Evolutionary conservation across 1,140 invertebrate species (phyloP), one percentile per base, ranked within the genome.

Genomic region (Penaeus chinensis): DNA sequence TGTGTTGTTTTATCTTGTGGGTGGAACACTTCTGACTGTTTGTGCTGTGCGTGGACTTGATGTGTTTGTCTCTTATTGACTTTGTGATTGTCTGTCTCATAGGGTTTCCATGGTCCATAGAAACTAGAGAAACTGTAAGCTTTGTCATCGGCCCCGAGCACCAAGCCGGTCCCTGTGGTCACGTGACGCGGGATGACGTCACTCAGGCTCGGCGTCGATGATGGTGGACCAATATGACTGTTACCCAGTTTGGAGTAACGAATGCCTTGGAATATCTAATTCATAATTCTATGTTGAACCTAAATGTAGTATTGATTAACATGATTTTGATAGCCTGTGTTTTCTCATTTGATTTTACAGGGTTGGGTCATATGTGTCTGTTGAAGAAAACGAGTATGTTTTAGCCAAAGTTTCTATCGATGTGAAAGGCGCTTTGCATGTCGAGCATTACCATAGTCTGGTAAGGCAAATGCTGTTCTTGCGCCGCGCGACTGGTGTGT

Each of bases 51-150:
- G 86, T 87, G 86, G 78, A 76, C 66, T 87, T 87, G 81, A 87
- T 87, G 86, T 87, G 80, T 82, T 87, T 81, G 80, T 87, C 86
- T 83, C 74, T 87, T 83, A 87, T 87, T 87, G 86, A 87, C 80
- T 66, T 82, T 66, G 80, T 87, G 86, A 82, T 87, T 63, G 86
- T 87, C 86, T 82, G 61, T 81, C 27, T 71, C 69, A 62, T 65
- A 71, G 81, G 71, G 47, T 86, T 84, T 86, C 66, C 63, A 79
- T 78, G 84, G 61, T 66, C 81, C 24, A 47, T 65, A 83, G 81
- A 66, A 22, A 66, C 81, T 54, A 65, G 37, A 69, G 47, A 42
- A 80, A 37, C 76, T 54, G 54, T 54, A 54, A 54, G 54, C 16
- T 54, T 54, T 54, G 54, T 54, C 54, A 54, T 54, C 54, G 54